Evolutionary conservation across 2,113 vertebrate species (phyloP).

Genomic region (Eulemur rufifrons): DNA sequence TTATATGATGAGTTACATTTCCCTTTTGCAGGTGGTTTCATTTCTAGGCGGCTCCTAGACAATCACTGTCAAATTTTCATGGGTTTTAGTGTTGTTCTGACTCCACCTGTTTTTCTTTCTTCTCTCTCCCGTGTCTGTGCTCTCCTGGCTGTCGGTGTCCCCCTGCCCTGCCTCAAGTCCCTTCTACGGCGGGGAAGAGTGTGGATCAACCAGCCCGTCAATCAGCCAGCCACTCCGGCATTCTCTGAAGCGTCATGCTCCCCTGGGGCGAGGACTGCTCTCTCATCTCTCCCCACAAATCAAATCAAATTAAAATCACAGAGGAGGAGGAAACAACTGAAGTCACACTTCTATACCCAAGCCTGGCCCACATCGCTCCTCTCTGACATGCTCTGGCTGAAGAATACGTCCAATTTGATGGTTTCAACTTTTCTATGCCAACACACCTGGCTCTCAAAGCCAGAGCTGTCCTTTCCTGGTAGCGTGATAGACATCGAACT

Average conservation of each 20-base stretch:
- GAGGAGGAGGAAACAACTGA: background rate
- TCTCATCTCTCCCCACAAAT: background rate
- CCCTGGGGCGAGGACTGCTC: background rate
- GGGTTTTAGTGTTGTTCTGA: too few species aligned
- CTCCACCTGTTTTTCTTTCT: background rate
- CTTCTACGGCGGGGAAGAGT: background rate
- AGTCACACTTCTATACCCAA: background rate
- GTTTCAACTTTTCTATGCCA: background rate
- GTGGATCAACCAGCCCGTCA: background rate
- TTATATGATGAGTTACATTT: background rate
- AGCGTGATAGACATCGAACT: background rate
- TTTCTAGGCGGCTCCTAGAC: background rate
- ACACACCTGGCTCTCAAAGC: background rate
- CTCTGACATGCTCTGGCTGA: background rate
- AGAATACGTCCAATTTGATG: background rate
- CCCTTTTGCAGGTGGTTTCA: background rate
- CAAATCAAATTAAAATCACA: background rate
- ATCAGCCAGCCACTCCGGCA: background rate
- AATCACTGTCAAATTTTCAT: accelerated
- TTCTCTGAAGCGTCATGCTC: background rate
- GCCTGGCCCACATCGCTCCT: background rate
- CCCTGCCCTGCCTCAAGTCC: background rate
- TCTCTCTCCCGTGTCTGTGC: background rate
- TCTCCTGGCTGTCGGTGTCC: background rate
- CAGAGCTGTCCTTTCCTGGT: background rate